Evolutionary conservation across 2,888 invertebrate genomes (phyloP), one percentile per base, ranked within the genome.

Genomic region (Ypsolopha sequella): DNA sequence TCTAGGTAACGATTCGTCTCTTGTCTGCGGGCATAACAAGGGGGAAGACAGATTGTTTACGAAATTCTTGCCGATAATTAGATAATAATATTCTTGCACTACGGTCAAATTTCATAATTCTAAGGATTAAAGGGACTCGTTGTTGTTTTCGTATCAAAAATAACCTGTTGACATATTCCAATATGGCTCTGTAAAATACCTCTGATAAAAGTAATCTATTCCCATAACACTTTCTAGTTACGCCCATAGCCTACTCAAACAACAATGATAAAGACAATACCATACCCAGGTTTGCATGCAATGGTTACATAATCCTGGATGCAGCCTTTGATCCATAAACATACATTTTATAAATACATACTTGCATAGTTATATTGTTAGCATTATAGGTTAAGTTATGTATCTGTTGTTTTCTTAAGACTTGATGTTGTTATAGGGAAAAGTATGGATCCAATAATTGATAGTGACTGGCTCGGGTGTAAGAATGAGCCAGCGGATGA

Each of bases 371-470:
- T 24, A 43, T 11, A n/a, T 11, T 11, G 13, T 13, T n/a, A 41
- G 9, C 11, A 11, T 8, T 13, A 43, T 43, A 14, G 7, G 8
- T 43, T 24, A 24, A 24, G 24, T 24, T 24, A 24, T 24, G 24
- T 24, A 4, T 24, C 24, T 24, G 24, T 24, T 24, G 24, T 24
- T 24, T 24, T 24, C 24, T 24, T 24, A 24, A 0, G 43, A 8
- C 43, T 43, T 35, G 33, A 10, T 7, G 34, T 48, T 48, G 7
- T 48, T 48, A 24, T 11, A 46, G 46, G 10, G 13, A 6, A 8
- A 65, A 71, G 59, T 56, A 86, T 86, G 85, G 82, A 85, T 71
- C 82, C 81, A 60, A 66, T 70, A 53, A 70, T 76, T 56, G 82
- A 78, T 58, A 75, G 63, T 72, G 80, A 82, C 60, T 86, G 85